Evolutionary conservation across 2,797 vertebrate genomes (phyloP).

Genomic region (Manis javanica): DNA sequence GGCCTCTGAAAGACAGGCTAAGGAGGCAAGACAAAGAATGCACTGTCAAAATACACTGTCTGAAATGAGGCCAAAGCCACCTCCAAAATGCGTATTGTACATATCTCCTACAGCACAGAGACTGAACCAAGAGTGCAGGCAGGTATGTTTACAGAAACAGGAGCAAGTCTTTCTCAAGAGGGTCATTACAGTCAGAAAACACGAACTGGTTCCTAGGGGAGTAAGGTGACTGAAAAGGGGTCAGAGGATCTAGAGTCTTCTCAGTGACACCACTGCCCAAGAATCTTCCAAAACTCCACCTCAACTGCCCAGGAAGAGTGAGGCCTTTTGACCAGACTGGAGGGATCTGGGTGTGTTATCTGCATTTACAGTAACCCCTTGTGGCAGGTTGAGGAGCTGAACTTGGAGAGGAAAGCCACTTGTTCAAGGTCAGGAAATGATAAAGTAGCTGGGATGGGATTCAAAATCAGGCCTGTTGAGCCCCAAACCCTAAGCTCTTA

Average conservation of each 20-base stretch:
- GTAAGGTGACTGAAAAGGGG: background rate
- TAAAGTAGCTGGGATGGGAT: background rate
- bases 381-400: background rate
- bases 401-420: background rate
- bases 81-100: background rate
- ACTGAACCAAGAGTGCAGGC: fast-evolving
- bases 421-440: background rate
- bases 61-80: background rate
- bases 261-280: background rate
- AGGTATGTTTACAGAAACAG: background rate
- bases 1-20: background rate
- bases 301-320: background rate
- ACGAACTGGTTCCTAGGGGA: background rate
- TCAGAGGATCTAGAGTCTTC: background rate
- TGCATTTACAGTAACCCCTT: background rate
- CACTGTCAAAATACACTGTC: conserved; percentile 11
- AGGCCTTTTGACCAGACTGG: background rate
- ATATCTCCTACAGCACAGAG: background rate
- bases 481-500: background rate
- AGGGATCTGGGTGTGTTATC: background rate
- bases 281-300: background rate
- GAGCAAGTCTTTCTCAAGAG: background rate
- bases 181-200: background rate
- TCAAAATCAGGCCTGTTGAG: background rate
- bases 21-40: background rate